These are phyloP conservation scores for Rhinoraja longicauda DNA, from an alignment of 2,797 vertebrate species.

Conservation along the genomic window DNA sequence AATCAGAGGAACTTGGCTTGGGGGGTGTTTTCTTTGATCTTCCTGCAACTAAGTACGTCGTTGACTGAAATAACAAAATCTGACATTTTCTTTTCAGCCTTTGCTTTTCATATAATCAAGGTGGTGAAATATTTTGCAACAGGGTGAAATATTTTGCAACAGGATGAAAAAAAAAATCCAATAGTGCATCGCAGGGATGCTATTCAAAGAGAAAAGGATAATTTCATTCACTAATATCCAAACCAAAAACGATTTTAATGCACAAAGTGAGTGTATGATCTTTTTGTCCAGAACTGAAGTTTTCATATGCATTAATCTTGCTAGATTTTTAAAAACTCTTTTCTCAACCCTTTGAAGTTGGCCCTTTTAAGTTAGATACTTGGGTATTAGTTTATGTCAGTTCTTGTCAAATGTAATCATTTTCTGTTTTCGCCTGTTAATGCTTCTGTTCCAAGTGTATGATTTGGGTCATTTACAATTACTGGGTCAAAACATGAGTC, in stretches of 20 bases:
- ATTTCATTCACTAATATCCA: neutral
- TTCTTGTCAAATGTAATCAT: conserved; percentile 8
- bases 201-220: neutral
- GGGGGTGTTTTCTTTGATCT: neutral
- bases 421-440: neutral
- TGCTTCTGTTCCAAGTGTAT: neutral
- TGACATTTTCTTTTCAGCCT: neutral
- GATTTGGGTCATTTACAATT: neutral
- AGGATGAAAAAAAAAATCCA: neutral
- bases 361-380: neutral
- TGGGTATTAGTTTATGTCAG: conserved; percentile 1
- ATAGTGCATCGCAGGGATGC: neutral
- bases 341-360: neutral
- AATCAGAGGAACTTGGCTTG: neutral
- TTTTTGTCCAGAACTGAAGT: neutral
- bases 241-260: neutral
- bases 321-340: neutral
- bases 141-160: neutral
- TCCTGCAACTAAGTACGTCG: neutral
- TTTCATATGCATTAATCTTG: neutral
- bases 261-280: neutral
- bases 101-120: neutral
- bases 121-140: neutral
- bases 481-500: neutral
- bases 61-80: neutral